Evolutionary conservation across 1,140 invertebrate genomes (phyloP), one percentile per base, ranked within the genome.

Genomic region (Tetramorium parvispinum): DNA sequence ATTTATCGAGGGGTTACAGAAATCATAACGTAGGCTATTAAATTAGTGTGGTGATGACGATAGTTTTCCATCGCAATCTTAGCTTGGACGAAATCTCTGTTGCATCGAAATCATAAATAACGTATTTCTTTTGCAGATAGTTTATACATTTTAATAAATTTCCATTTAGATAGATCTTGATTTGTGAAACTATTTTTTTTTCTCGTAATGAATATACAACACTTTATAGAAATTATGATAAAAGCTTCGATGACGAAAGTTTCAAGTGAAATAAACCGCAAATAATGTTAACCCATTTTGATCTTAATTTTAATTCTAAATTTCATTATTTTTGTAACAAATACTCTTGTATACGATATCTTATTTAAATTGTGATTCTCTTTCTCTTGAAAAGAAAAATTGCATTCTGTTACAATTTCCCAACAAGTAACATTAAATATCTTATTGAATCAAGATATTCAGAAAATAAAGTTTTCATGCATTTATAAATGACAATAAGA

Each of bases 101-200:
- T 75, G 1, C 11, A 13, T 51, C 46, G 16, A 71, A 71, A 18
- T n/a, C 10, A 2, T 71, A 8, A 51, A 71, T 51, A 71, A 71
- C 2, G 51, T 27, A 61, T 24, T 73, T 16, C 7, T 53, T 27
- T 32, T 4, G 1, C 10, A 10, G 46, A 53, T 8, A 27, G 3
- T 53, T 73, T n/a, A 32, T 75, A 75, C 46, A 75, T 73, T 55
- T 1, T 53, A 37, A 53, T 53, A 73, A 53, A 53, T 37, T 53
- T 32, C 8, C 27, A 16, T 63, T 71, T 21, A 1, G 13, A 68
- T 21, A 1, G 13, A 68, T 68, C 18, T 37, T 53, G 27, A 6
- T 55, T 53, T 55, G 18, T 27, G 0, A 32, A 7, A 71, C 16
- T 51, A 6, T 32, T 8, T 13, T 32, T 68, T 73, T 37, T 32